A percentile compares a stretch with the other conserved stretches of the same genome.
These are phyloP conservation scores for Agrilus planipennis DNA, from an alignment of 1,140 invertebrate genomes.

Conservation along the genomic window DNA sequence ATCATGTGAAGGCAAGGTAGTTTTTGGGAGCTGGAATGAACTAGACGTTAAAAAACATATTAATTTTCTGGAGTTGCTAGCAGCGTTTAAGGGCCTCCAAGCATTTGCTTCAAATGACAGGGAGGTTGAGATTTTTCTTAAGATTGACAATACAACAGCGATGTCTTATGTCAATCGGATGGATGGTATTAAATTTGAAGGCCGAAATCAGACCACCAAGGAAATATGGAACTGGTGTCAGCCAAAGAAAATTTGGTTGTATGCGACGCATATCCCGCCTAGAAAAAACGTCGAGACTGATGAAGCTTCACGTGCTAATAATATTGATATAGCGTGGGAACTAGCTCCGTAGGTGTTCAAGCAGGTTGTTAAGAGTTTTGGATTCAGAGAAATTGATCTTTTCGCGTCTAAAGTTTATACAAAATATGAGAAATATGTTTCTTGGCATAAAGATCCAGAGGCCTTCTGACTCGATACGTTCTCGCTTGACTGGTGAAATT, in stretches of 20 bases:
- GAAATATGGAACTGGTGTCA: not conserved
- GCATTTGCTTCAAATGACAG: conserved; percentile 1
- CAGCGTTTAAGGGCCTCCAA: conserved; percentile 1
- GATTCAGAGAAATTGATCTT: too few relatives aligned
- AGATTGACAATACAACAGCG: conserved; percentile 3
- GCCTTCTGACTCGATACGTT: too few relatives aligned
- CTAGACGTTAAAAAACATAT: conserved; percentile 2
- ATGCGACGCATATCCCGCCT: not conserved
- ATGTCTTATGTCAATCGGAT: not conserved
- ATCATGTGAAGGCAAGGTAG: not conserved
- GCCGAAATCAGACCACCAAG: not conserved
- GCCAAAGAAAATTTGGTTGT: not conserved
- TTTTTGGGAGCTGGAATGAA: conserved; percentile 2
- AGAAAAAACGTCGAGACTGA: too few relatives aligned
- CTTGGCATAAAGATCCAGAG: too few relatives aligned
- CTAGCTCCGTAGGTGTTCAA: too few relatives aligned
- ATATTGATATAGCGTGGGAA: too few relatives aligned
- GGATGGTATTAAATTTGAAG: not conserved
- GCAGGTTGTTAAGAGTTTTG: too few relatives aligned
- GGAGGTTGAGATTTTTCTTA: conserved; percentile 4
- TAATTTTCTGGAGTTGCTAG: conserved; percentile 7
- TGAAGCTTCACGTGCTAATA: too few relatives aligned
- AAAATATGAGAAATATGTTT: too few relatives aligned
- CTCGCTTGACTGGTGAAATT: too few relatives aligned
- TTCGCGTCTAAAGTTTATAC: too few relatives aligned